Evolutionary conservation across 1,140 invertebrate species (phyloP).

Genomic region (Carposina sasakii): DNA sequence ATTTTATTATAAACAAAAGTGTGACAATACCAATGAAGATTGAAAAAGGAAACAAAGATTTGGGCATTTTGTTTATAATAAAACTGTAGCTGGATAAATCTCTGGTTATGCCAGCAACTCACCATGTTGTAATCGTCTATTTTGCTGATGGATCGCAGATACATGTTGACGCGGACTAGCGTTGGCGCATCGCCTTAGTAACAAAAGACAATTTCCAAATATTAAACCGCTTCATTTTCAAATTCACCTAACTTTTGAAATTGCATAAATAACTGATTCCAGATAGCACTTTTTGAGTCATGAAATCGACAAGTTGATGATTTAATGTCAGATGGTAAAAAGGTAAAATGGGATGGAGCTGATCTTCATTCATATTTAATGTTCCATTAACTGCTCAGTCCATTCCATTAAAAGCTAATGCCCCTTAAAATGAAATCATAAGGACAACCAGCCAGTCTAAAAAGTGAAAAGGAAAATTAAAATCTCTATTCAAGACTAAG

Average conservation of each 20-base stretch:
- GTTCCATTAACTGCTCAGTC: constrained; percentile 20
- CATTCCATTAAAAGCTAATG: constrained; percentile 38
- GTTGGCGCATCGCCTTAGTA: constrained; percentile 81
- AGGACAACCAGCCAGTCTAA: constrained; percentile 40
- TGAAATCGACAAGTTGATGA: constrained; percentile 42
- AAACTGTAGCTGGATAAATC: constrained; percentile 46
- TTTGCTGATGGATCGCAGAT: constrained; percentile 97
- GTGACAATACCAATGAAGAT: constrained; percentile 8
- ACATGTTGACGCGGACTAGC: constrained; percentile 92
- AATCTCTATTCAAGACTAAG: constrained; percentile 16
- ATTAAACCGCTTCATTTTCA: constrained; percentile 39
- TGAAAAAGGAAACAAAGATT: too few relatives aligned
- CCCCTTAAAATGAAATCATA: constrained; percentile 30
- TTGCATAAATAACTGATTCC: constrained; percentile 3
- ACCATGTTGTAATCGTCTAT: constrained; percentile 99
- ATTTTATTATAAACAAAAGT: constrained; percentile 66
- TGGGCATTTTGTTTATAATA: constrained; percentile 65
- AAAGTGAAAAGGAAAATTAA: constrained; percentile 23
- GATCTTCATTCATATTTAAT: background rate
- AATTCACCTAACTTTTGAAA: too few relatives aligned
- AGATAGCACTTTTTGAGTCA: constrained; percentile 17
- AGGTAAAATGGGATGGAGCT: constrained; percentile 34
- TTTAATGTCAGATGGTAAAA: constrained; percentile 44
- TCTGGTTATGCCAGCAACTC: constrained; percentile 75
- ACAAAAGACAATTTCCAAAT: constrained; percentile 54